These are phyloP conservation scores for Climacteris rufus DNA, from an alignment of 2,113 vertebrate genomes.

Conservation along the genomic window DNA sequence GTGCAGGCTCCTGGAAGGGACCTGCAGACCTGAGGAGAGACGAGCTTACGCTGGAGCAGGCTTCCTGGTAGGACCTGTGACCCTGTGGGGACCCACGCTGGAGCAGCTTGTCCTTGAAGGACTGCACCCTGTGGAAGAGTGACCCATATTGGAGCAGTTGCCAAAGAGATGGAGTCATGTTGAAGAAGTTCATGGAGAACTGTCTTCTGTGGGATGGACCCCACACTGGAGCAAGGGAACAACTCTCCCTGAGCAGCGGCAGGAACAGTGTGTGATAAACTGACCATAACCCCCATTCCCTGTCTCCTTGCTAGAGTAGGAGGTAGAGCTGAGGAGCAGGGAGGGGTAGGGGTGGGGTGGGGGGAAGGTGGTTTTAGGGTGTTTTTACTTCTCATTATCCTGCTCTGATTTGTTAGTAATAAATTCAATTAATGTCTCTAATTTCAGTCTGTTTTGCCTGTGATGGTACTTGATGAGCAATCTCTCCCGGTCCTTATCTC, in stretches of 20 bases:
- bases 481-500: not conserved
- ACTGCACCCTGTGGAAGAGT: not conserved
- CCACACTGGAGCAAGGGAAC: not conserved
- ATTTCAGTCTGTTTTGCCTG: not conserved
- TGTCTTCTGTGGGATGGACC: not conserved
- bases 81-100: not conserved
- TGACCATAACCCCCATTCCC: not conserved
- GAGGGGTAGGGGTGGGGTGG: not conserved
- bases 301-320: not conserved
- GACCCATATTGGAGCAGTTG: not conserved
- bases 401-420: not conserved
- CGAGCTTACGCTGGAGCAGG: not conserved
- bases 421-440: not conserved
- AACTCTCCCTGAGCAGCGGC: not conserved
- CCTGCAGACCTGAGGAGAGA: not conserved
- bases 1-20: not conserved
- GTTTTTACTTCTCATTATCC: not conserved
- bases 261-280: not conserved
- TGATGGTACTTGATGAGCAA: not conserved
- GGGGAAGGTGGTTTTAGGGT: not conserved
- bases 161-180: not conserved
- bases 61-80: not conserved
- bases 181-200: not conserved
- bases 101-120: not conserved
- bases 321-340: not conserved